phyloP scores from a whole-genome alignment of 2,113 vertebrate genomes.

The Hylia prasina region DNA sequence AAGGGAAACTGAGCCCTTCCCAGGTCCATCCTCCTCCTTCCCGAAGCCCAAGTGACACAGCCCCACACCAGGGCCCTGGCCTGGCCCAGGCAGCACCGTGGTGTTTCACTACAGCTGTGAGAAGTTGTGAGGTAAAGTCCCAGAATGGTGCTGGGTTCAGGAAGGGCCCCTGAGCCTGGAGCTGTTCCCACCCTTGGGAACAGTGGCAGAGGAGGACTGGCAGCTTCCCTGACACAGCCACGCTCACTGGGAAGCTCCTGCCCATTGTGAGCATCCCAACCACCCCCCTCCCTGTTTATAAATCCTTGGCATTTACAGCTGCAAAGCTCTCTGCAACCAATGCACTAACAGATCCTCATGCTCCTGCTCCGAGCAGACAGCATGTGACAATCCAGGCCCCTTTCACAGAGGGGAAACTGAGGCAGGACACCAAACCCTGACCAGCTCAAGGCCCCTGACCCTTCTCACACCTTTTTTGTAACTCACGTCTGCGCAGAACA shows the following conservation, averaged over 20 bases:
- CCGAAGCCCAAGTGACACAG: background rate
- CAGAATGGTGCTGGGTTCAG: background rate
- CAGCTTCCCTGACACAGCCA: background rate
- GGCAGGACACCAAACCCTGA: background rate
- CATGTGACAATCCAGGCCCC: background rate
- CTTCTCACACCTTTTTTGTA: background rate
- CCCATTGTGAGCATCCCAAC: background rate
- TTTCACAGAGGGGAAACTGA: background rate
- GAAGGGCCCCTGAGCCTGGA: background rate
- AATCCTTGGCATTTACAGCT: background rate
- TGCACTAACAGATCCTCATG: background rate
- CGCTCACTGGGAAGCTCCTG: background rate
- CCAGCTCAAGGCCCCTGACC: background rate
- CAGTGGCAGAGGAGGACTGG: background rate
- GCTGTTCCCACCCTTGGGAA: background rate
- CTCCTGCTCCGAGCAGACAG: background rate
- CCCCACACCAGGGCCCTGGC: background rate
- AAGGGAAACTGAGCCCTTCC: background rate
- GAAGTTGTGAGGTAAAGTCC: background rate
- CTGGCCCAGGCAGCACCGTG: background rate
- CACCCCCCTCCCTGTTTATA: background rate
- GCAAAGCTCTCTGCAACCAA: background rate
- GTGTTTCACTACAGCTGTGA: background rate
- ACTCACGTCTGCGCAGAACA: background rate
- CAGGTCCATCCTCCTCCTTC: background rate